Percentiles rank a stretch among this genome's conserved stretches.
Conservation (phyloP, 2,888 invertebrate genomes). For the Balanococcus diminutus region DNA sequence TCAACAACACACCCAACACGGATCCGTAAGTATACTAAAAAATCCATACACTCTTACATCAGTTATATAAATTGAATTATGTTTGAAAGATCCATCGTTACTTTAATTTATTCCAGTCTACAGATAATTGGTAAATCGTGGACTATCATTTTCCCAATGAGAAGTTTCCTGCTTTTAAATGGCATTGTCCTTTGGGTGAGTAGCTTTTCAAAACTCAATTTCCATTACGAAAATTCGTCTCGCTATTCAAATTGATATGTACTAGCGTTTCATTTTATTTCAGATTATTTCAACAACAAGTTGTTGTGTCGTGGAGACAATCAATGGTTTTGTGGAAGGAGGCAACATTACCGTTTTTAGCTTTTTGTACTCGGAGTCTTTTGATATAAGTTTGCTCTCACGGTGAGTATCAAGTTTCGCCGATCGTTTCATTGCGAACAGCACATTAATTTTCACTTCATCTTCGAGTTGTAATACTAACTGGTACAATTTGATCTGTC, state of each 20-base stretch:
- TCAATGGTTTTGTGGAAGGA: background rate
- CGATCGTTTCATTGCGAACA: no score
- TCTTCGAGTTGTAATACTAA: background rate
- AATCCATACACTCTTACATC: no score
- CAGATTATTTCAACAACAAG: background rate
- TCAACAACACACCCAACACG: no score
- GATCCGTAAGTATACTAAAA: no score
- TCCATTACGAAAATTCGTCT: no score
- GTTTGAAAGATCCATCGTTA: no score
- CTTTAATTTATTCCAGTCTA: no score
- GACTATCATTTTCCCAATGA: background rate
- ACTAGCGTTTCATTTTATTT: background rate
- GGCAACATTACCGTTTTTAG: conserved; percentile 13
- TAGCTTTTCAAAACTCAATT: background rate
- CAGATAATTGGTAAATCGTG: no score
- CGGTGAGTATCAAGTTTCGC: background rate
- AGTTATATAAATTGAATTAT: no score
- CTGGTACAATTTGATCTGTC: background rate
- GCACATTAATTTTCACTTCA: no score
- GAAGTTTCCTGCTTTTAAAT: background rate
- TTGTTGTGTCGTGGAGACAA: background rate
- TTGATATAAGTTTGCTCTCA: conserved; percentile 38
- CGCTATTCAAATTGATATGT: background rate
- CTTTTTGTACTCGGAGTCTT: background rate
- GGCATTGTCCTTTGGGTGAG: background rate